Base-by-base conservation (phyloP, 2,113 vertebrate species). In the Meriones unguiculatus region DNA sequence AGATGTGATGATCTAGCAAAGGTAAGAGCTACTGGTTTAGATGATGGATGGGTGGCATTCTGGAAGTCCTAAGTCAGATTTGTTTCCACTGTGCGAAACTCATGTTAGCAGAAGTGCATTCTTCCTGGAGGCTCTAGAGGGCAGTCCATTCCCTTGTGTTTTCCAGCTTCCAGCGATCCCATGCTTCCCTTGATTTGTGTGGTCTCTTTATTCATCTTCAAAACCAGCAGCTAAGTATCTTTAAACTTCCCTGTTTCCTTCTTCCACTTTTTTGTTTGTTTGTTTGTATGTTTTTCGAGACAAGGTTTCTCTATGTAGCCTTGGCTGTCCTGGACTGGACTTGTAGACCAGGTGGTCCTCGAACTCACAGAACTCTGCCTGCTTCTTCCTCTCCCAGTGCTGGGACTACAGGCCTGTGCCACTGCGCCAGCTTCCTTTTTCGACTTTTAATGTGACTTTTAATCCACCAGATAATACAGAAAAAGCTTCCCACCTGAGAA, bases 401-500 rank as follows among this genome's bases (percentile, higher is more conserved):
- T 46, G 46, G 46, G 46, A 46, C 46, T 46, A 46, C 46, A 46
- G 5, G 46, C 46, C 46, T 46, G 46, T 46, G 46, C 46, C 46
- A 46, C 46, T 46, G 46, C 5, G 46, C 46, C 46, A 46, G 57
- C 38, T 89, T 82, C 35, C 87, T 84, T 86, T 62, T 82, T 87
- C 35, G 22, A 82, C 24, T 82, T 91, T 22, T 1, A 77, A 81
- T 92, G 3, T 91, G 41, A 67, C 76, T 94, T 22, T n/a, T 46
- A 38, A 12, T 5, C 10, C n/a, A 59, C 32, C 25, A 87, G 30
- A 69, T 22, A 85, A 91, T 62, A 72, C 50, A 87, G 4, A 20
- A 77, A 78, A 73, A 69, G 30, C n/a, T 89, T 86, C 77, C 64
- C 75, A 70, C 64, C 38, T 93, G 41, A 93, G 57, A 93, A 64